Conservation (phyloP, 2,888 invertebrate genomes). For the Zootermopsis nevadensis region DNA sequence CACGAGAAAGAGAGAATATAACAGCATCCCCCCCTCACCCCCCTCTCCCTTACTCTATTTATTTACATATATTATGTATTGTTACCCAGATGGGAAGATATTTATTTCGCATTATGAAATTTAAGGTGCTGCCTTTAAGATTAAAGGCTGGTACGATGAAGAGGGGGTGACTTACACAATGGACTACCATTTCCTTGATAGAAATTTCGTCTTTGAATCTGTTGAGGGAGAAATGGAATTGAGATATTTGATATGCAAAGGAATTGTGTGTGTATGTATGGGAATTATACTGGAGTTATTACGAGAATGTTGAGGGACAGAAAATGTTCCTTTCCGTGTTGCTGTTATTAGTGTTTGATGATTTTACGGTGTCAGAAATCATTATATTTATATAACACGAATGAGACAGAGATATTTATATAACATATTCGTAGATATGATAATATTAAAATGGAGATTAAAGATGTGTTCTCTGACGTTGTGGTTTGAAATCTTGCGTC, state of each 20-base stretch:
- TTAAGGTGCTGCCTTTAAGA: slow-evolving; percentile 46
- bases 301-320: too few species aligned
- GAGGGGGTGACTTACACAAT: not conserved
- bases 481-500: too few species aligned
- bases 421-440: too few species aligned
- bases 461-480: too few species aligned
- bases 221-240: not conserved
- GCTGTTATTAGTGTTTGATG: not conserved
- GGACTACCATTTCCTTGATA: slow-evolving; percentile 27
- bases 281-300: too few species aligned
- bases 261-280: not conserved
- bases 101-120: slow-evolving; percentile 53
- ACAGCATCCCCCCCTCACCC: not conserved
- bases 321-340: not conserved
- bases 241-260: not conserved
- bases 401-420: too few species aligned
- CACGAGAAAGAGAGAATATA: not conserved
- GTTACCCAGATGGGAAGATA: slow-evolving; percentile 44
- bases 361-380: too few species aligned
- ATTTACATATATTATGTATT: slow-evolving; percentile 1
- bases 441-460: too few species aligned
- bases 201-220: not conserved
- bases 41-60: not conserved
- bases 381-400: too few species aligned
- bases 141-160: not conserved